Percentiles rank a stretch among this genome's conserved stretches.
Conservation (phyloP, 1,140 invertebrate species). For the Forficula auricularia region DNA sequence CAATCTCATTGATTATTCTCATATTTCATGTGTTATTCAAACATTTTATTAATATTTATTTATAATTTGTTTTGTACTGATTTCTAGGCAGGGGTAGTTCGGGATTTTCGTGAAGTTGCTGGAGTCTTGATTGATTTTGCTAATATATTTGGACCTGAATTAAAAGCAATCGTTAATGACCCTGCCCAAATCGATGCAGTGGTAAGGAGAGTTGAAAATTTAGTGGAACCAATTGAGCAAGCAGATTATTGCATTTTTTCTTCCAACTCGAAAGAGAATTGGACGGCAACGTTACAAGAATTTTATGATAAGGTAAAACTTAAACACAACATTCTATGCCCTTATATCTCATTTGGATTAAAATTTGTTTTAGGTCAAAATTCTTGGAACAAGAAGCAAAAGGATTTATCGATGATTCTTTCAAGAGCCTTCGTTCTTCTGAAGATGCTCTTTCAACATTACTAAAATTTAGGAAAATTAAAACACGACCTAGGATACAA, state of each 20-base stretch:
- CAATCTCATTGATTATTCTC: background rate
- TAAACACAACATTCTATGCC: too few species aligned
- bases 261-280: constrained; percentile 55
- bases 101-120: constrained; percentile 6
- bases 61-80: background rate
- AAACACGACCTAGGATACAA: constrained; percentile 52
- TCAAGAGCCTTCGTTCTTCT: constrained; percentile 56
- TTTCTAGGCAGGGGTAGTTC: background rate
- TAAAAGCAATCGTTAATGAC: constrained; percentile 70
- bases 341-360: too few species aligned
- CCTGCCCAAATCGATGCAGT: constrained; percentile 69
- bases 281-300: constrained; percentile 57
- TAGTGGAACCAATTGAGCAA: constrained; percentile 52
- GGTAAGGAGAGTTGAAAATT: constrained; percentile 45
- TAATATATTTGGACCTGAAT: constrained; percentile 69
- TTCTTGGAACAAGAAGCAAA: constrained; percentile 64
- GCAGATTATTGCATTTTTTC: constrained; percentile 68
- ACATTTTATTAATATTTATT: background rate
- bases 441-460: constrained; percentile 63
- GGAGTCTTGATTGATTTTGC: constrained; percentile 67
- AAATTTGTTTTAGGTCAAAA: too few species aligned
- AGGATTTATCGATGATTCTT: constrained; percentile 70
- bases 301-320: constrained; percentile 58
- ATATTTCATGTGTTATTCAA: constrained; percentile 2
- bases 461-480: constrained; percentile 57